Conservation (phyloP, 2,797 vertebrate species). For the Fistularia commersonii region DNA sequence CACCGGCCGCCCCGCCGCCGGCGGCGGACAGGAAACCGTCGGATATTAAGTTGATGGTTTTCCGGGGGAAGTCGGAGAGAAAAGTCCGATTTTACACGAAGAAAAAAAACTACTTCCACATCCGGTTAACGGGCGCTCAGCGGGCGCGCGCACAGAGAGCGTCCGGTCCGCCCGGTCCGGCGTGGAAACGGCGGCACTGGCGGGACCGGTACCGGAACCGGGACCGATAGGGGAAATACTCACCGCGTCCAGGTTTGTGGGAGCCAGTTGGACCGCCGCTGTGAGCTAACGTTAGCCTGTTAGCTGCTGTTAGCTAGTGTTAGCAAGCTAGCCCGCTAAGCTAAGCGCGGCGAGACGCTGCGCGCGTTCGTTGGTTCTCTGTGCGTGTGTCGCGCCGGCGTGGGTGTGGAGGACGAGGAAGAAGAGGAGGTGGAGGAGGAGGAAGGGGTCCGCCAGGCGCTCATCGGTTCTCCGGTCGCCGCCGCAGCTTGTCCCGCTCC, state of each 20-base stretch:
- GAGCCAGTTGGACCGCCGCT: slow-evolving; percentile 8
- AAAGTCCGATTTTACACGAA: slow-evolving; percentile 74
- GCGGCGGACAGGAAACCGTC: slow-evolving; percentile 71
- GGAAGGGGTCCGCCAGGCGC: too few relatives aligned
- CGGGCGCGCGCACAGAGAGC: slow-evolving; percentile 26
- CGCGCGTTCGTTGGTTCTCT: neutral
- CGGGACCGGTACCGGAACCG: too few relatives aligned
- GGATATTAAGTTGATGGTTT: slow-evolving; percentile 75
- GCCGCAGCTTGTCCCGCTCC: slow-evolving; percentile 19
- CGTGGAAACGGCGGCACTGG: neutral
- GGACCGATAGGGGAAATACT: slow-evolving; percentile 24
- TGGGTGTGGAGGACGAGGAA: neutral
- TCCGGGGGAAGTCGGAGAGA: slow-evolving; percentile 77
- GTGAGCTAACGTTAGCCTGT: too few relatives aligned
- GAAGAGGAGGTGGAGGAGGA: too few relatives aligned
- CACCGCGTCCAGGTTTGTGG: slow-evolving; percentile 47
- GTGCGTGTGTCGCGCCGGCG: neutral
- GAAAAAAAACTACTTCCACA: slow-evolving; percentile 81
- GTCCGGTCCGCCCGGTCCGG: neutral
- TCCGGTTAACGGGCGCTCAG: slow-evolving; percentile 66
- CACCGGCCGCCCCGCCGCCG: neutral
- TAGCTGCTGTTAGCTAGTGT: slow-evolving; percentile 28
- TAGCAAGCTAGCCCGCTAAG: slow-evolving; percentile 39
- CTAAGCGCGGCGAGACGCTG: neutral
- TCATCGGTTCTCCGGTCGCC: slow-evolving; percentile 19